Base-by-base conservation (phyloP, 2,113 vertebrate genomes). In the Embiotoca jacksoni region DNA sequence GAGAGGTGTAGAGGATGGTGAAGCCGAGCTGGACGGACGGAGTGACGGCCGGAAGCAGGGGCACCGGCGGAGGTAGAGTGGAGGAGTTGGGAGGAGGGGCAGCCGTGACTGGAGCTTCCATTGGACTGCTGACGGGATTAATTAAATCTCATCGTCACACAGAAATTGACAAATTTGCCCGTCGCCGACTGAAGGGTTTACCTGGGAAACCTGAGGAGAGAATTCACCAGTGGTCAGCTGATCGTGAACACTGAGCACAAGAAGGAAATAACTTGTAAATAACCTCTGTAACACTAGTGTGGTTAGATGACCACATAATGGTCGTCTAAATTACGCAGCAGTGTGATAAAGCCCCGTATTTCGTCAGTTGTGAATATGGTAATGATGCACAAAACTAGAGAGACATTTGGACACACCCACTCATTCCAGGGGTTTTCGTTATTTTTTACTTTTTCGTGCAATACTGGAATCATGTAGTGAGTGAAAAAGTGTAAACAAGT, bases 1-100 rank as follows among this genome's bases (percentile, higher is more conserved):
- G 88, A 9, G 80, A 16, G 5, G 95, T 95, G 90, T 96, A 97
- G 46, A 96, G 90, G 10, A 93, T 72, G 0, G 96, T 97, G 85
- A 97, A 94, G n/a, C 96, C 95, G 6, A 96, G 93, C 88, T 96
- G 92, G 74, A 97, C 96, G 0, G 96, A 96, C 0, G 95, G 96
- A 1, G 96, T 92, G 50, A 97, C 86, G 0, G 96, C 96, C 3
- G 96, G 96, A 0, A 56, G 89, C 65, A 97, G 95, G 54, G 96
- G 95, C 0, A 75, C 52, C 2, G 90, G 94, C 2, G 87, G 37
- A 10, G 92, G 88, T 1, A 9, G 36, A 2, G 87, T 55, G 32
- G 89, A 84, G 56, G 85, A 82, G 74, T 75, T 89, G 59, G 78
- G 33, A 50, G 23, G 23, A 23, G 23, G 23, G 23, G 23, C 23